Base-by-base conservation (phyloP, 2,888 invertebrate species). In the Geotrupes spiniger region DNA sequence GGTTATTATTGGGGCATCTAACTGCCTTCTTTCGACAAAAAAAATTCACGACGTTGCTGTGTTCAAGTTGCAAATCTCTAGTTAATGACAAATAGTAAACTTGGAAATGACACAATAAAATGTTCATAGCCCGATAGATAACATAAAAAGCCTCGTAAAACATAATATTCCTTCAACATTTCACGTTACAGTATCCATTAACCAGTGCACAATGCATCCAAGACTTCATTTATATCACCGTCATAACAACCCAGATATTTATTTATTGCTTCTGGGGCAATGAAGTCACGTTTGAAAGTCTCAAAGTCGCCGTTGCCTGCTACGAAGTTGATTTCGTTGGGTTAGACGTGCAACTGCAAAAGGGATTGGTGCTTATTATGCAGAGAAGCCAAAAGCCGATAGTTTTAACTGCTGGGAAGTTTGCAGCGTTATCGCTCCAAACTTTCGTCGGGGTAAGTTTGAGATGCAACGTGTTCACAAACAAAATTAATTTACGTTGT, bases 371-470 rank as follows among this genome's bases (percentile, higher is more conserved):
- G 53, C 60, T 76, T 57, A 63, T 73, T 46, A 69, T 76, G 72
- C 64, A 68, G 66, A 72, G 76, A 60, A 73, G 74, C 51, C 65
- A 66, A 54, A 70, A 73, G 3, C 75, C 77, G 51, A 70, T 77
- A 58, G 69, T 70, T 1, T 73, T 76, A 51, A 68, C 67, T 55
- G 77, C 76, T 50, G 74, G 70, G 1, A 69, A 62, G 50, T 63
- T 76, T 55, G 65, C 77, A 27, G 74, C 76, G 46, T 73, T 78
- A 29, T 75, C 76, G 1, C 69, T 78, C 2, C 66, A 71, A 41
- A 76, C 77, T 6, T 78, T 75, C 56, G 59, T 76, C 37, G 74
- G 72, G 71, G 78, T 76, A 57, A 69, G 73, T 64, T 12, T 21
- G 8, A 21, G 4, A 8, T 17, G 8, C 2, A 27, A 16, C n/a